Evolutionary conservation across 2,113 vertebrate species (phyloP).

Genomic region (Mesocricetus auratus): DNA sequence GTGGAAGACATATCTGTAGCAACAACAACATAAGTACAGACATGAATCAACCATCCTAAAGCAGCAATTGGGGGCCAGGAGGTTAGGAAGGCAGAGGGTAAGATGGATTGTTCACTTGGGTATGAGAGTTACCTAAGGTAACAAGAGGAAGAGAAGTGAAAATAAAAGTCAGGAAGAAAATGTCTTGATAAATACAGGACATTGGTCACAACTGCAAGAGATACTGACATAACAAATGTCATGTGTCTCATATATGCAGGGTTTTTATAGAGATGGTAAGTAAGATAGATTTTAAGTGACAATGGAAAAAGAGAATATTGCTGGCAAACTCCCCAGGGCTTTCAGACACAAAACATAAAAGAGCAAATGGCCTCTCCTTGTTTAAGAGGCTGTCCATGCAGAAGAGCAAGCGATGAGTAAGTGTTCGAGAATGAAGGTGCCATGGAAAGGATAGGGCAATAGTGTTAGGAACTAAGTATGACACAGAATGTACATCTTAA

Average conservation of each 20-base stretch:
- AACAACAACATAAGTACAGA: not conserved
- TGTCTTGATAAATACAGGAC: not conserved
- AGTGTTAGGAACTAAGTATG: not conserved
- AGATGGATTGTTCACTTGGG: not conserved
- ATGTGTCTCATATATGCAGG: not conserved
- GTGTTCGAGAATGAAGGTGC: not conserved
- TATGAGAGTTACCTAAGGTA: not conserved
- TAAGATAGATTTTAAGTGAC: not conserved
- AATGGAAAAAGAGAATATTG: not conserved
- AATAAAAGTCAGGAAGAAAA: not conserved
- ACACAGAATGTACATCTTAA: not conserved
- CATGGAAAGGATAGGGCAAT: not conserved
- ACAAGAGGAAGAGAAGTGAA: not conserved
- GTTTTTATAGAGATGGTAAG: not conserved
- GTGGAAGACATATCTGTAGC: not conserved
- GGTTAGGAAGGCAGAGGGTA: not conserved
- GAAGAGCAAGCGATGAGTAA: not conserved
- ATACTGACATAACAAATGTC: not conserved
- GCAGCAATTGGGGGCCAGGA: not conserved
- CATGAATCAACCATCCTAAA: not conserved
- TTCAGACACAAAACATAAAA: not conserved
- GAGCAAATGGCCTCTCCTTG: not conserved
- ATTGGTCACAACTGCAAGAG: not conserved
- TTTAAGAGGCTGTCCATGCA: not conserved
- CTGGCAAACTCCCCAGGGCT: not conserved